Evolutionary conservation across 2,888 invertebrate species (phyloP), one percentile per base, ranked within the genome.

Genomic region (Eustalomyia histrio): DNA sequence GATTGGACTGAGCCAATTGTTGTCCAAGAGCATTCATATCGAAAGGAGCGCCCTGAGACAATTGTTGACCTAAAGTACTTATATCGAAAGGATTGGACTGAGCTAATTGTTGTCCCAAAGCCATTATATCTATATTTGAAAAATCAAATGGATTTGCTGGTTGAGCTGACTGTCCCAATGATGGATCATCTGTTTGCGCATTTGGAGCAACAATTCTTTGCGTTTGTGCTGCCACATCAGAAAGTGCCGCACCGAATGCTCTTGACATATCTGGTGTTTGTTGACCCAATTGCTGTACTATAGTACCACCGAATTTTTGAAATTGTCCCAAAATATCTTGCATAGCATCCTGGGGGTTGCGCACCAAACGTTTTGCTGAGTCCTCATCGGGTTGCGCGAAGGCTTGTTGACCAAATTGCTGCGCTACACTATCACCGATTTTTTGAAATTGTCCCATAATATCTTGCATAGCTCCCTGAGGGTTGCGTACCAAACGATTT

Each of bases 181-280:
- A 6, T 14, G 43, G 6, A n/a, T 47, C 14, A 10, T 14, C 43
- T 47, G 5, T 5, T 39, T n/a, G 43, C n/a, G n/a, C 39, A 4
- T n/a, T 47, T 47, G 43, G 29, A n/a, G 14, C 6, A n/a, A 7
- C n/a, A 14, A 47, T 1, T n/a, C 0, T 39, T 47, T 47, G 43
- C 2, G 43, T 47, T 29, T 29, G 29, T 47, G 3, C 0, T 47
- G 2, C n/a, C n/a, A 47, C n/a, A n/a, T 1, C n/a, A 47, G 43
- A n/a, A n/a, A 47, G 14, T 14, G 63, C 69, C 33, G 68, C 50
- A 10, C 79, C 76, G 12, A 74, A 33, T 1, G 60, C 24, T 58
- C 63, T 58, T 1, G 79, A 60, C 0, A 79, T 57, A 7, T 63
- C 82, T n/a, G 79, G 82, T 2, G 63, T 57, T 57, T 72, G 63